Evolutionary conservation across 2,113 vertebrate genomes (phyloP).

Genomic region (Saguinus imperator): DNA sequence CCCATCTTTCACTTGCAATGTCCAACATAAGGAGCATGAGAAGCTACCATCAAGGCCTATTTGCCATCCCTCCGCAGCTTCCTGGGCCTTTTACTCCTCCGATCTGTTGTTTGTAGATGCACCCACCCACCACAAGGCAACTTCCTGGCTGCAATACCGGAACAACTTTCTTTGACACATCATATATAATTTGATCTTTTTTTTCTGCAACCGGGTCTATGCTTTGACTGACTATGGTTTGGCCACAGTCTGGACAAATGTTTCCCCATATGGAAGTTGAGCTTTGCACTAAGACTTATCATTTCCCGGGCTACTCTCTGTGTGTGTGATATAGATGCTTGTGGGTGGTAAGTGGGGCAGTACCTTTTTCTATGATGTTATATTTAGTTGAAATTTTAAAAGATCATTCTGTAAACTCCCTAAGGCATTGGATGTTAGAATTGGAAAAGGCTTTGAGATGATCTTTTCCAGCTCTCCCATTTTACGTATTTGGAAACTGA

Average conservation of each 20-base stretch:
- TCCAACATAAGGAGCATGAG: not conserved
- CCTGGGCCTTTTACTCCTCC: not conserved
- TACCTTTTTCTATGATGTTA: not conserved
- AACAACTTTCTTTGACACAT: not conserved
- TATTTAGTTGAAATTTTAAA: slow-evolving; percentile 32
- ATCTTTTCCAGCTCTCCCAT: not conserved
- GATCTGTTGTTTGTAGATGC: not conserved
- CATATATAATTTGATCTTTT: not conserved
- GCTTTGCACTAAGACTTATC: not conserved
- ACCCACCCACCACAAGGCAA: not conserved
- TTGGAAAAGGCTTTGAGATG: not conserved
- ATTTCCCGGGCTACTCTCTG: not conserved
- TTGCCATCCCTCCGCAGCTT: not conserved
- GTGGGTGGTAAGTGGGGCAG: not conserved
- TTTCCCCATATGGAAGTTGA: not conserved
- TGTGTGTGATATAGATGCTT: not conserved
- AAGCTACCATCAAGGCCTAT: not conserved
- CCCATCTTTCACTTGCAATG: not conserved
- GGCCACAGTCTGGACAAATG: not conserved
- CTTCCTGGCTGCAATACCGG: not conserved
- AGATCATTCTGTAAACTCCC: not conserved
- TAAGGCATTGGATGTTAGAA: not conserved
- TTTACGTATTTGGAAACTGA: not conserved
- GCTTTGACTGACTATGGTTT: not conserved
- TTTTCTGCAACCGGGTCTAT: not conserved